A percentile compares a stretch with the other conserved stretches of the same genome.
Evolutionary conservation across 2,113 vertebrate genomes (phyloP).

Genomic region (Tetrao urogallus): DNA sequence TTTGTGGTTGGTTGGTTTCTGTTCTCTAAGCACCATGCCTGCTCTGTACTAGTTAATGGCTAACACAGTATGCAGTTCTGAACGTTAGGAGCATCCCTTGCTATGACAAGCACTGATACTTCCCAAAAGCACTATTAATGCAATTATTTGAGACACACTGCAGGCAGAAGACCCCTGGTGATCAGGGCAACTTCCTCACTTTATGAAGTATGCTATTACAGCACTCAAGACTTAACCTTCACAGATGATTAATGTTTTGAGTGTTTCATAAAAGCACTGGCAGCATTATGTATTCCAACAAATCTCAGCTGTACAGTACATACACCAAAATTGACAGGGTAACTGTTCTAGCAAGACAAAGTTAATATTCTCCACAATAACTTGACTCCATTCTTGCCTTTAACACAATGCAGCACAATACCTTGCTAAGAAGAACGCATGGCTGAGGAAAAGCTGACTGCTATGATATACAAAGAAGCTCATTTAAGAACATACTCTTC

Average conservation of each 20-base stretch:
- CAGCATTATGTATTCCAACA: background rate
- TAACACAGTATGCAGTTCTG: background rate
- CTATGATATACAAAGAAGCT: background rate
- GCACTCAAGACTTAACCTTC: background rate
- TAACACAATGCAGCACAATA: background rate
- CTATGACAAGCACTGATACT: background rate
- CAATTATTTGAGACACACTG: background rate
- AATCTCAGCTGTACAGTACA: background rate
- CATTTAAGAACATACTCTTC: background rate
- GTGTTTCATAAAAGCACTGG: slow-evolving; percentile 20
- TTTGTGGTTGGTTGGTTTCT: background rate
- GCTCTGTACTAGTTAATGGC: background rate
- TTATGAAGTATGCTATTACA: background rate
- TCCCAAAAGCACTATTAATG: background rate
- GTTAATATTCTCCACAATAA: background rate
- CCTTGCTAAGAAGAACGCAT: background rate
- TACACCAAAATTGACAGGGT: slow-evolving; percentile 3
- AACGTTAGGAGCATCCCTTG: background rate
- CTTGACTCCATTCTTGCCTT: background rate
- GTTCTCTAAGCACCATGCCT: background rate
- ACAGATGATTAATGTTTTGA: background rate
- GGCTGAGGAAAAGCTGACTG: slow-evolving; percentile 20
- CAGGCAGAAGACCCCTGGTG: background rate
- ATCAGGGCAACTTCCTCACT: background rate
- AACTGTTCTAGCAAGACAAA: slow-evolving; percentile 6